Conservation (phyloP, 2,888 invertebrate species). For the Gnatocerus cornutus region DNA sequence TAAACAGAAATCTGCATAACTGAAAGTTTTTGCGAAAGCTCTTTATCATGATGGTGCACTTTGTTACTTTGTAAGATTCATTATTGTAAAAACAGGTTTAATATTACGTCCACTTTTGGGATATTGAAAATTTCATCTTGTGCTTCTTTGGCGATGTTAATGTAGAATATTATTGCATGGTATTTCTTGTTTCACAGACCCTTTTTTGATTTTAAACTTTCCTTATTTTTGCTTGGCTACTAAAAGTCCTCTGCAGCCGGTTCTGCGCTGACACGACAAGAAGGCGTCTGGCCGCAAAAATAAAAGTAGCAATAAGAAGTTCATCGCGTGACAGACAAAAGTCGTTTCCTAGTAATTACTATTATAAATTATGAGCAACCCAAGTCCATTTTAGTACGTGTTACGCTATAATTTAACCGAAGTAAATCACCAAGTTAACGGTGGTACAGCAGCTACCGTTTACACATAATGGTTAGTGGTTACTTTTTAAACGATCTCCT, state of each 20-base stretch:
- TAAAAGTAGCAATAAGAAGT: constrained; percentile 21
- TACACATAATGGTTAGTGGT: constrained; percentile 46
- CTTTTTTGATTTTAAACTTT: too few species aligned
- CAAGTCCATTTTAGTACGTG: constrained; percentile 62
- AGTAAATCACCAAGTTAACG: constrained; percentile 61
- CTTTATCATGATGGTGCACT: too few species aligned
- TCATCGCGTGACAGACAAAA: constrained; percentile 45
- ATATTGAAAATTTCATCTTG: too few species aligned
- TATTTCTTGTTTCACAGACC: too few species aligned
- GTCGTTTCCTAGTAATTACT: constrained; percentile 57
- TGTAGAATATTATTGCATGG: too few species aligned
- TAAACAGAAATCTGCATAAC: too few species aligned
- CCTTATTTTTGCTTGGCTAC: too few species aligned
- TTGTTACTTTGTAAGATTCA: too few species aligned
- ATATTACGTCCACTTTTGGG: too few species aligned
- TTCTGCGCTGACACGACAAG: constrained; percentile 9
- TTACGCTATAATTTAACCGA: constrained; percentile 64
- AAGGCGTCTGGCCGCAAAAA: constrained; percentile 8
- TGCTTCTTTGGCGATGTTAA: too few species aligned
- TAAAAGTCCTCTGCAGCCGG: constrained; percentile 3
- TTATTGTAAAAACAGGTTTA: too few species aligned
- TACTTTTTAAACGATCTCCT: not conserved
- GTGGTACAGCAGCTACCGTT: constrained; percentile 14
- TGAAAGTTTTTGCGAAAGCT: too few species aligned
- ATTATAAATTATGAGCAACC: constrained; percentile 63